A percentile compares a stretch with the other conserved stretches of the same genome.
These are phyloP conservation scores for Parnassius smintheus DNA, from an alignment of 2,888 invertebrate genomes.

Conservation along the genomic window DNA sequence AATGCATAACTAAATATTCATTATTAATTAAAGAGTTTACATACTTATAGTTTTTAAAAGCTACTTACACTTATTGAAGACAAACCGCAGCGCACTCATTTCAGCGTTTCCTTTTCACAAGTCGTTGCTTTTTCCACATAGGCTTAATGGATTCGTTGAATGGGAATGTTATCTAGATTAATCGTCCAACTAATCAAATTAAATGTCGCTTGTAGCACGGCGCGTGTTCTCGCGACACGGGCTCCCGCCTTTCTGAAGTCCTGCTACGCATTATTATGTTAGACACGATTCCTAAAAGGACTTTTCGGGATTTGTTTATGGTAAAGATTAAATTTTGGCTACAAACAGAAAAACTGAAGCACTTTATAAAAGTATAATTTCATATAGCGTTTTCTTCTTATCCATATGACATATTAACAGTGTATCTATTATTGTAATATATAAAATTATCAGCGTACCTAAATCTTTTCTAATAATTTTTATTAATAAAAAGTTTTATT, in stretches of 20 bases:
- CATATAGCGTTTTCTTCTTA: too few relatives aligned
- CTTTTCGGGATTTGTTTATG: background rate
- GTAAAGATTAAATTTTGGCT: too few relatives aligned
- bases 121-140: conserved; percentile 1
- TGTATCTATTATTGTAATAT: too few relatives aligned
- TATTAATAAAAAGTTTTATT: too few relatives aligned
- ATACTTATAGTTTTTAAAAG: too few relatives aligned
- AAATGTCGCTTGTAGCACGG: conserved; percentile 23
- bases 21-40: too few relatives aligned
- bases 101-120: conserved; percentile 6
- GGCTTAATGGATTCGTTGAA: conserved; percentile 21
- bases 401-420: too few relatives aligned
- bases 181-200: conserved; percentile 29
- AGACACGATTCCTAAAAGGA: conserved; percentile 11
- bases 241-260: conserved; percentile 43
- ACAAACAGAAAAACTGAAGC: too few relatives aligned
- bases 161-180: conserved; percentile 19
- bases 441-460: too few relatives aligned
- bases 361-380: too few relatives aligned
- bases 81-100: conserved; percentile 5
- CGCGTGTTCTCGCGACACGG: conserved; percentile 41
- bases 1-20: too few relatives aligned
- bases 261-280: conserved; percentile 16
- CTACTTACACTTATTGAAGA: background rate
- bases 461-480: too few relatives aligned